phyloP scores from a whole-genome alignment of 2,888 invertebrate genomes.

The Volucella inflata region DNA sequence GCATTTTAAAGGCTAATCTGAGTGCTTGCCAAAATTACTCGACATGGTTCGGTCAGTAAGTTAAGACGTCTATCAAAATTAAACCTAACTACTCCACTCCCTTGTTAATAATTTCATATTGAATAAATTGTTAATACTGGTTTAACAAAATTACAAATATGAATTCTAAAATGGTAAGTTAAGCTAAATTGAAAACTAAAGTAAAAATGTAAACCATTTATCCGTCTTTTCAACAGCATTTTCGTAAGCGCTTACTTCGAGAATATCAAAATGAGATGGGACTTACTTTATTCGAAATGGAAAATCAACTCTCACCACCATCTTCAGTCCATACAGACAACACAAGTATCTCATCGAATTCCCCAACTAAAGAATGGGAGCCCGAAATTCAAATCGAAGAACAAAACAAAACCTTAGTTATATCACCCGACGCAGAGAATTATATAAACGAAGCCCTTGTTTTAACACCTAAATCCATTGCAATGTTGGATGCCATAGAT shows the following conservation, averaged over 20 bases:
- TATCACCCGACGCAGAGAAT: not conserved
- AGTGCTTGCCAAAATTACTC: not conserved
- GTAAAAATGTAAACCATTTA: not conserved
- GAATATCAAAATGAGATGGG: slow-evolving; percentile 13
- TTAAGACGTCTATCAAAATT: not conserved
- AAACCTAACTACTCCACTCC: not conserved
- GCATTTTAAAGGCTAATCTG: slow-evolving; percentile 1
- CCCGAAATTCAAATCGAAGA: too few species aligned
- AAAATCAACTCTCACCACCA: not conserved
- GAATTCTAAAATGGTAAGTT: slow-evolving; percentile 31
- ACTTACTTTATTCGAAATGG: not conserved
- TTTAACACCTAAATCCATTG: not conserved
- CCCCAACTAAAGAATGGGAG: too few species aligned
- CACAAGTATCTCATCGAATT: too few species aligned
- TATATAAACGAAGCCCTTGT: not conserved
- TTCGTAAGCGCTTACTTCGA: slow-evolving; percentile 39
- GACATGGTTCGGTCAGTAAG: not conserved
- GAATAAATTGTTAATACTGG: too few species aligned
- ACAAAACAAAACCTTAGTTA: too few species aligned
- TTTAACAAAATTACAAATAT: not conserved
- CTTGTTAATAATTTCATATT: too few species aligned
- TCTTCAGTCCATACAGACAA: slow-evolving; percentile 5
- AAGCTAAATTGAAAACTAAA: not conserved
- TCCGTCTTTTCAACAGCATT: slow-evolving; percentile 23
- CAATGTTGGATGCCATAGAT: slow-evolving; percentile 8